Percentiles rank a stretch among this genome's conserved stretches.
These are phyloP conservation scores for Choristoneura rosaceana DNA, from an alignment of 2,888 invertebrate species.

Conservation along the genomic window DNA sequence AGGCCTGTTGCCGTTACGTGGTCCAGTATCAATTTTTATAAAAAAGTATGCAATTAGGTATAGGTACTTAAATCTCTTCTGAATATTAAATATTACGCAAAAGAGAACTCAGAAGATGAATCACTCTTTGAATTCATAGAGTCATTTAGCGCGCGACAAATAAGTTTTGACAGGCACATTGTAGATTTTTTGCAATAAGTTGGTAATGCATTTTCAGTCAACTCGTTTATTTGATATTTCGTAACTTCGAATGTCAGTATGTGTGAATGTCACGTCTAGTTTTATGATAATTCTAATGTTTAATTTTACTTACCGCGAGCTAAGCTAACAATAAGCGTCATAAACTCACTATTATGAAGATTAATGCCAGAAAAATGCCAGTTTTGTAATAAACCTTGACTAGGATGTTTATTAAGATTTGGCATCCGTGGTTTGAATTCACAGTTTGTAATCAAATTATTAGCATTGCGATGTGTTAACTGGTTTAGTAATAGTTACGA, in stretches of 20 bases:
- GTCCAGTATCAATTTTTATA: no score
- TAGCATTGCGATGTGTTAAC: slow-evolving; percentile 21
- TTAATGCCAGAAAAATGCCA: background rate
- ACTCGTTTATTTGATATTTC: background rate
- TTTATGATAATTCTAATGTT: background rate
- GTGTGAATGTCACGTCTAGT: background rate
- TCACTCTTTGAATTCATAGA: background rate
- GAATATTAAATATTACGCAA: background rate
- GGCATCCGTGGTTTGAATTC: background rate
- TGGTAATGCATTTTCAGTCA: background rate
- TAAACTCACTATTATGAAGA: background rate
- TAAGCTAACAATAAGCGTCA: background rate
- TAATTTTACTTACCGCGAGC: background rate
- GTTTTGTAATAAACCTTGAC: slow-evolving; percentile 13
- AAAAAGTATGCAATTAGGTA: no score
- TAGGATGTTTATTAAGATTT: slow-evolving; percentile 11
- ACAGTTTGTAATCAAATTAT: slow-evolving; percentile 17
- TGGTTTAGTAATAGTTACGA: slow-evolving; percentile 29
- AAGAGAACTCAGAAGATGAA: background rate
- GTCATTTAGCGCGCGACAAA: background rate
- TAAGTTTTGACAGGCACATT: background rate
- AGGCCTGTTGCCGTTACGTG: no score
- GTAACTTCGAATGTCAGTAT: background rate
- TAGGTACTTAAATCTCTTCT: background rate
- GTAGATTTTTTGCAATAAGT: background rate